Evolutionary conservation across 2,113 vertebrate species (phyloP), one percentile per base, ranked within the genome.

Genomic region (Aegotheles bennettii): DNA sequence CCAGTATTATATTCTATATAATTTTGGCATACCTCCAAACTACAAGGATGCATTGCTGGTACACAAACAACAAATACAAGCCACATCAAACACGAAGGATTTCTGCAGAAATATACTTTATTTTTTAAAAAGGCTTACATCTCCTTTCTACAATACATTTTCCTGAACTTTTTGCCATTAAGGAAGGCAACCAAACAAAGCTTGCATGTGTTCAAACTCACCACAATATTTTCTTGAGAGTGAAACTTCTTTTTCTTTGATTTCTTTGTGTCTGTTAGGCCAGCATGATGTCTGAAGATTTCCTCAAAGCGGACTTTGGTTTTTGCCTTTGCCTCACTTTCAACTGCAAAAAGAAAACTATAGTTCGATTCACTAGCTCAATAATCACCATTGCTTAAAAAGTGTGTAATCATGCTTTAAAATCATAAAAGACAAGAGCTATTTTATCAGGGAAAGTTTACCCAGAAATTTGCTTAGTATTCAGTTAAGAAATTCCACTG

Each of bases 281-380:
- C 98, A 75, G 95, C 97, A 92, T 98, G 98, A 87, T 47, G 98
- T 94, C 98, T 99, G 59, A 99, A 98, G 28, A 99, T 98, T 79
- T 99, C 98, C 86, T 99, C 98, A 98, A 99, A 99, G 70, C 97
- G 96, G 86, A 98, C 98, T 97, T 97, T 98, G 57, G 99, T 99
- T 97, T 98, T 99, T 80, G 97, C 98, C 96, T 98, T 98, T 70
- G 98, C 98, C 95, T 99, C 98, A 98, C 98, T 99, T 94, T 98
- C 98, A 97, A 98, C 99, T 99, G 93, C 48, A 95, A 97, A 95
- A 96, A 94, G 42, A 85, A 96, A 69, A 28, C 2, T 3, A 38
- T 53, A 91, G 78, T 38, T 61, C 69, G 33, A 59, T 25, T 94
- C 47, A 43, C 50, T 68, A 60, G 43, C 65, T 88, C 51, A 87